Conservation (phyloP, 1,140 invertebrate genomes). For the Heterodera schachtii region DNA sequence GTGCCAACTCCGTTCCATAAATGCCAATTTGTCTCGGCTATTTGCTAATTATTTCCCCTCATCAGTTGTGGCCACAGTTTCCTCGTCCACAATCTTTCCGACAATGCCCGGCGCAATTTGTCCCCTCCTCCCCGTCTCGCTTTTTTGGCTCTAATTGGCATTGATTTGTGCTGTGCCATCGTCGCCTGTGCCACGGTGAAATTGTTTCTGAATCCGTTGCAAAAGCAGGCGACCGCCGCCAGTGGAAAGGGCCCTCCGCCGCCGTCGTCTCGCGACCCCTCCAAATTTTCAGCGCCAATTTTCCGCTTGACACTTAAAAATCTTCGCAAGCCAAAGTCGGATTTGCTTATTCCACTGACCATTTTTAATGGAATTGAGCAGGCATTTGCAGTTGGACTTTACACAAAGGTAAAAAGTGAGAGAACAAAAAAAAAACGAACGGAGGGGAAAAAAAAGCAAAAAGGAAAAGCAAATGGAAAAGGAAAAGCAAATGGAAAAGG, state of each 20-base stretch:
- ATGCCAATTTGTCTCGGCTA: neutral
- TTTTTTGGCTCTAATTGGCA: conserved; percentile 74
- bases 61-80: conserved; percentile 57
- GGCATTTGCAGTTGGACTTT: conserved; percentile 83
- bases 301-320: conserved; percentile 55
- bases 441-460: too few relatives aligned
- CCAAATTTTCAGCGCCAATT: conserved; percentile 55
- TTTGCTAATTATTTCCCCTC: neutral
- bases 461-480: too few relatives aligned
- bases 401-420: conserved; percentile 76
- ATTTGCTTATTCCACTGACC: conserved; percentile 89
- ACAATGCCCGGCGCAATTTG: conserved; percentile 67
- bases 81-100: conserved; percentile 37
- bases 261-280: conserved; percentile 9
- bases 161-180: conserved; percentile 83
- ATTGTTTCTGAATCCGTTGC: conserved; percentile 83
- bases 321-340: conserved; percentile 73
- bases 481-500: too few relatives aligned
- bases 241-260: conserved; percentile 2
- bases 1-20: too few relatives aligned
- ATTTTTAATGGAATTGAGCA: conserved; percentile 96
- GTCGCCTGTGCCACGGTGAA: conserved; percentile 82
- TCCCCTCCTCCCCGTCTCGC: conserved; percentile 78
- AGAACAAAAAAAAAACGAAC: too few relatives aligned
- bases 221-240: conserved; percentile 66